A percentile compares a stretch with the other conserved stretches of the same genome.
Conservation (phyloP, 1,140 invertebrate species). For the Caenorhabditis elegans region DNA sequence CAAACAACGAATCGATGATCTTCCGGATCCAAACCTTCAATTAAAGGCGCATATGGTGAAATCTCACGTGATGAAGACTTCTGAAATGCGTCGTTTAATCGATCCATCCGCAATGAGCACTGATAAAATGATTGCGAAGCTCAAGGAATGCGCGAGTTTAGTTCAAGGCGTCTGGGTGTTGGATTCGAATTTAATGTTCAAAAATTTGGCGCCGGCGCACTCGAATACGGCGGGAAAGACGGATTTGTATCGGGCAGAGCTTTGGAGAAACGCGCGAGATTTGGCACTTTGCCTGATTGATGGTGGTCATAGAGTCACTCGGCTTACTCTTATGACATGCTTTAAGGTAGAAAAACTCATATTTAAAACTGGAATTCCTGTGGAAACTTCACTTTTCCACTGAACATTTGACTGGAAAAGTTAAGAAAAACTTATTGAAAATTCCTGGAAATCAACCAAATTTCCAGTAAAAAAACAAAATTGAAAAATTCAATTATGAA, state of each 20-base stretch:
- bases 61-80: conserved; percentile 4
- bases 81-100: background rate
- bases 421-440: no score
- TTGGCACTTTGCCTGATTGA: conserved; percentile 11
- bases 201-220: conserved; percentile 27
- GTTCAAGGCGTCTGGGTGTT: conserved; percentile 29
- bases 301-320: conserved; percentile 17
- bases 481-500: no score
- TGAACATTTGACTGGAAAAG: no score
- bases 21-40: background rate
- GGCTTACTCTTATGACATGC: conserved; percentile 2
- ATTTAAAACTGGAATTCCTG: no score
- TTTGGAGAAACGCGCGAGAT: conserved; percentile 33
- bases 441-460: no score
- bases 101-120: background rate
- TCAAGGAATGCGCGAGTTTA: background rate
- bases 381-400: no score
- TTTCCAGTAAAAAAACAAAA: no score
- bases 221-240: background rate
- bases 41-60: background rate
- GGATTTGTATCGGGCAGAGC: background rate
- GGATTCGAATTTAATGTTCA: conserved; percentile 12
- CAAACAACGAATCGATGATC: conserved; percentile 2
- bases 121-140: background rate
- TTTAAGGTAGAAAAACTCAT: no score